These are phyloP conservation scores for Crenuchus spilurus DNA, from an alignment of 2,797 vertebrate genomes.

Conservation along the genomic window DNA sequence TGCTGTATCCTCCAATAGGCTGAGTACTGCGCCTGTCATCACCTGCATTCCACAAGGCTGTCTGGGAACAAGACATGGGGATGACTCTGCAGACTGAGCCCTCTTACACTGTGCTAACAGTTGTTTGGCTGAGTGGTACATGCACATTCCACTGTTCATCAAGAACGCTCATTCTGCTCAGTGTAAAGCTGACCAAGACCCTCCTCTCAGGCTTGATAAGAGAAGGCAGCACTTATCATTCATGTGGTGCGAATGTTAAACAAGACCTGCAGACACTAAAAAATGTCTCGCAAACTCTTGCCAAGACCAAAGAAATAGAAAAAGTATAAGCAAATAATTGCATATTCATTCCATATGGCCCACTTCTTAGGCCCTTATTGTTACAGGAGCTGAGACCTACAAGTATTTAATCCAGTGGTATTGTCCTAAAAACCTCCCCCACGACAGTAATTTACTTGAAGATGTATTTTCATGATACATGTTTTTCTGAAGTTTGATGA, in stretches of 20 bases:
- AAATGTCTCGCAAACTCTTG: constrained; percentile 22
- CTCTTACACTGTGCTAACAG: constrained; percentile 92
- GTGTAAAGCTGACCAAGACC: constrained; percentile 47
- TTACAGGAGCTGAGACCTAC: neutral
- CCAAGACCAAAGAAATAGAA: constrained; percentile 11
- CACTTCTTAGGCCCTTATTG: constrained; percentile 4
- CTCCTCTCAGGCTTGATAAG: constrained; percentile 29
- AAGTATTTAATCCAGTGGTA: too few species aligned
- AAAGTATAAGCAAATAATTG: constrained; percentile 33
- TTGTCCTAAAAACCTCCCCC: too few species aligned
- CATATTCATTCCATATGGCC: neutral
- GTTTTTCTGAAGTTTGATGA: too few species aligned
- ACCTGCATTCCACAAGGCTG: constrained; percentile 93
- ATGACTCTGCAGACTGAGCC: constrained; percentile 91
- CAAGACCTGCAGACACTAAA: constrained; percentile 18
- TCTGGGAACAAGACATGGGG: constrained; percentile 86
- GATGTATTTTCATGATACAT: too few species aligned
- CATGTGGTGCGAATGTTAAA: constrained; percentile 38
- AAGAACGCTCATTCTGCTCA: constrained; percentile 33
- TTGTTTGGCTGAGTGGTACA: constrained; percentile 87
- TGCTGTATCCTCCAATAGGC: constrained; percentile 56
- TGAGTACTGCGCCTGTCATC: constrained; percentile 87
- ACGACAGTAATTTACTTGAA: too few species aligned
- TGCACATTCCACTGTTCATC: constrained; percentile 84
- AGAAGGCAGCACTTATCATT: constrained; percentile 19